These are phyloP conservation scores for Corvus cornix DNA, from an alignment of 2,113 vertebrate genomes.

Conservation along the genomic window DNA sequence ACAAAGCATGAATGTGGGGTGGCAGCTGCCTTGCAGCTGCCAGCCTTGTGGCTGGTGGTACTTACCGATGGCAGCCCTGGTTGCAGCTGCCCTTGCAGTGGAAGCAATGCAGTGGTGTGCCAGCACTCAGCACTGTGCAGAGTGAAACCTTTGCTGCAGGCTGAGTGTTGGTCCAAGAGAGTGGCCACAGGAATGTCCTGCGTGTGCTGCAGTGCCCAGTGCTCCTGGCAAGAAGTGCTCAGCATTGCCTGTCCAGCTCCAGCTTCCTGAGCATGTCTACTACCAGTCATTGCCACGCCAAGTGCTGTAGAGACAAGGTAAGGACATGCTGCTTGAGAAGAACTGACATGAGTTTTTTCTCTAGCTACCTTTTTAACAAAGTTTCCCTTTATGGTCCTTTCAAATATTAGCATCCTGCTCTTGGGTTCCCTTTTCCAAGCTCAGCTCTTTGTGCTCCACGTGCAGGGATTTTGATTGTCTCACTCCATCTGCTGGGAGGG, in stretches of 20 bases:
- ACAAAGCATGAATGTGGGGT: rapidly evolving
- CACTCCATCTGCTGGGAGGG: not conserved
- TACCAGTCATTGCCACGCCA: rapidly evolving
- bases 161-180: not conserved
- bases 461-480: not conserved
- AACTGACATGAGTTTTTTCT: not conserved
- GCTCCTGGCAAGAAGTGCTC: not conserved
- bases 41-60: not conserved
- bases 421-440: not conserved
- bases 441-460: not conserved
- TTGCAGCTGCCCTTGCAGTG: not conserved
- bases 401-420: not conserved
- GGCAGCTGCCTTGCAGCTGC: not conserved
- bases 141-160: not conserved
- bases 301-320: not conserved
- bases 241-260: not conserved
- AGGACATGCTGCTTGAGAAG: not conserved
- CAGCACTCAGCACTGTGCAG: not conserved
- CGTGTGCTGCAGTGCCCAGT: not conserved
- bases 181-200: not conserved
- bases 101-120: rapidly evolving
- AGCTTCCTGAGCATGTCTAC: not conserved
- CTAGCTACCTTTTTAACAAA: not conserved
- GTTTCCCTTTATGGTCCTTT: not conserved
- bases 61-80: not conserved